Evolutionary conservation across 1,140 invertebrate species (phyloP).

Genomic region (Coboldia fuscipes): DNA sequence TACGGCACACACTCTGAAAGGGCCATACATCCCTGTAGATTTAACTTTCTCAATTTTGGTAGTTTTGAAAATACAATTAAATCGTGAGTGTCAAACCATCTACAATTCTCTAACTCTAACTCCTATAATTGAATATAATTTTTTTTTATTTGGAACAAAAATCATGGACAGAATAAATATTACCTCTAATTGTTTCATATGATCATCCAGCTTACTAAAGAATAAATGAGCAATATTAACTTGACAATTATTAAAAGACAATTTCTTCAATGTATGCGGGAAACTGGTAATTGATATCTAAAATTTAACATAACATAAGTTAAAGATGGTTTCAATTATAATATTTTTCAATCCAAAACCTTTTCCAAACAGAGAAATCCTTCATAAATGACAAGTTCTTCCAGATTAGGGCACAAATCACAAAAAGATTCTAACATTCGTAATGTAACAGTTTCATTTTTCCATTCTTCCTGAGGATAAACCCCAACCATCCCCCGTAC

Average conservation of each 20-base stretch:
- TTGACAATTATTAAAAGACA: conserved; percentile 30
- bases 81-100: conserved; percentile 46
- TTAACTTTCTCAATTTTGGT: conserved; percentile 29
- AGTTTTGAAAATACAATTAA: conserved; percentile 47
- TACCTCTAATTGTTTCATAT: conserved; percentile 32
- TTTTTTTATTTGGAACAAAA: background rate
- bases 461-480: conserved; percentile 4
- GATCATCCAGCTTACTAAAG: conserved; percentile 32
- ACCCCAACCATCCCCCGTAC: conserved; percentile 13
- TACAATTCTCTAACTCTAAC: conserved; percentile 38
- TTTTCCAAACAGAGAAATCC: conserved; percentile 24
- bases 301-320: conserved; percentile 4
- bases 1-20: conserved; percentile 51
- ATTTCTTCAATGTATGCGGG: conserved; percentile 26
- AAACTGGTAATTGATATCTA: conserved; percentile 30
- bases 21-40: conserved; percentile 33
- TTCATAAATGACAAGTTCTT: conserved; percentile 26
- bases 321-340: background rate
- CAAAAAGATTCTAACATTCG: conserved; percentile 15
- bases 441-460: conserved; percentile 8
- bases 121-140: conserved; percentile 20
- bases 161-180: conserved; percentile 5
- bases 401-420: conserved; percentile 16
- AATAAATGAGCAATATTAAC: conserved; percentile 24
- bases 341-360: conserved; percentile 9